Base-by-base conservation (phyloP, 2,113 vertebrate species). In the Beaufortia kweichowensis region DNA sequence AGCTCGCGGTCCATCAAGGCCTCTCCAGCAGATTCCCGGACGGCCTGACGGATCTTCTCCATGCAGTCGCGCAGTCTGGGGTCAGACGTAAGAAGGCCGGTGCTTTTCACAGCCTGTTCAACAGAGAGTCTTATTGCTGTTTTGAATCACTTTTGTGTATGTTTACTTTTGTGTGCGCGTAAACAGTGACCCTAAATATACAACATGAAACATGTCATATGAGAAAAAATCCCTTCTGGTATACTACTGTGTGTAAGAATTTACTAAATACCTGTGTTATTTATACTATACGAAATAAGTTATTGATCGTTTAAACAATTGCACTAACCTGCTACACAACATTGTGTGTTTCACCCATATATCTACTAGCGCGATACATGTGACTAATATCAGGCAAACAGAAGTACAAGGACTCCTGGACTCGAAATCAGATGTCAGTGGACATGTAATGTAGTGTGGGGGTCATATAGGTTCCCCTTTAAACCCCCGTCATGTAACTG, bases 21-120 rank as follows among this genome's bases (percentile, higher is more conserved):
- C 17, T 94, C 94, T 4, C 83, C 85, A 6, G 80, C 81, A 26
- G 94, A 92, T 2, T 93, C 91, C 24, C 73, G 90, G 53, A 92
- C 84, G 6, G 87, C 88, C 2, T 31, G 77, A 0, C 85, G 86
- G 33, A 95, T 89, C 64, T 89, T 91, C 33, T 85, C 87, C 91
- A 94, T 94, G 83, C 93, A 91, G 72, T 93, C 92, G 67, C 86
- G 91, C 21, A 95, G 91, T 14, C 93, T 90, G 24, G 94, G 94
- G 83, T 95, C 94, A 29, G 93, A 93, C 0, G 93, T 91, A 35
- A 92, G 88, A 14, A 95, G 88, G 1, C 94, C 94, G 0, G 92
- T 94, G 80, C 88, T 91, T 87, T 84, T 93, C 70, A 95, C 61
- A 24, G 93, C 92, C 94, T 95, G 77, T 55, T 14, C 26, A 23